A percentile compares a stretch with the other conserved stretches of the same genome.
Evolutionary conservation across 2,797 vertebrate genomes (phyloP).

Genomic region (Sebastiscus albofasciatus): DNA sequence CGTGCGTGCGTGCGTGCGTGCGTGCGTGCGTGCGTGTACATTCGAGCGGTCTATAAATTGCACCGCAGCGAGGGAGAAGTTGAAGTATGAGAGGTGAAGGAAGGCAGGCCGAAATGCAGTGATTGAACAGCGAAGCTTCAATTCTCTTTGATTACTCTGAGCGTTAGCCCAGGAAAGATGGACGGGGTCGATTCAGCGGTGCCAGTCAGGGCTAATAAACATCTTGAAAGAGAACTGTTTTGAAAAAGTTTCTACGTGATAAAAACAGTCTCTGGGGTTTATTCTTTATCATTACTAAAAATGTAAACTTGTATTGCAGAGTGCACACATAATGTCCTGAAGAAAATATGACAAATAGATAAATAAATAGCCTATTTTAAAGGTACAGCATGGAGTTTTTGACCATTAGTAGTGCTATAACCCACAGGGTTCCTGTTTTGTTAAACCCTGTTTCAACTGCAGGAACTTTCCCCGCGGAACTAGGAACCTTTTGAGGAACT

Average conservation of each 20-base stretch:
- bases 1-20: too few relatives aligned
- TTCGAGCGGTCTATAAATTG: conserved; percentile 61
- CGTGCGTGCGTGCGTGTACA: conserved; percentile 3
- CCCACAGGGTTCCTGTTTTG: not conserved
- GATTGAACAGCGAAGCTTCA: conserved; percentile 37
- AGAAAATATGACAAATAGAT: not conserved
- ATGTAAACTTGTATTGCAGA: not conserved
- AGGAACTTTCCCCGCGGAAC: too few relatives aligned
- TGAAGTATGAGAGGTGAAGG: conserved; percentile 22
- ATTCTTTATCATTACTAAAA: not conserved
- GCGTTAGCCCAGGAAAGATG: conserved; percentile 12
- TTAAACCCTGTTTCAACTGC: too few relatives aligned
- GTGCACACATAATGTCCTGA: not conserved
- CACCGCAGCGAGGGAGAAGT: conserved; percentile 24
- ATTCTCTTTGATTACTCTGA: conserved; percentile 34
- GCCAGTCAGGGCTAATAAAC: not conserved
- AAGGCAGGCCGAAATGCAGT: conserved; percentile 25
- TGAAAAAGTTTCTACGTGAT: not conserved
- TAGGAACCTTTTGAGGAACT: too few relatives aligned
- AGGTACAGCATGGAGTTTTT: not conserved
- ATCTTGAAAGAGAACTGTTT: not conserved
- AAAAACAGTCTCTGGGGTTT: not conserved
- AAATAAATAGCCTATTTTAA: not conserved
- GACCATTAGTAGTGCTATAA: not conserved
- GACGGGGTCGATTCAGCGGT: not conserved